Conservation (phyloP, 1,140 invertebrate species). For the Araneus ventricosus region DNA sequence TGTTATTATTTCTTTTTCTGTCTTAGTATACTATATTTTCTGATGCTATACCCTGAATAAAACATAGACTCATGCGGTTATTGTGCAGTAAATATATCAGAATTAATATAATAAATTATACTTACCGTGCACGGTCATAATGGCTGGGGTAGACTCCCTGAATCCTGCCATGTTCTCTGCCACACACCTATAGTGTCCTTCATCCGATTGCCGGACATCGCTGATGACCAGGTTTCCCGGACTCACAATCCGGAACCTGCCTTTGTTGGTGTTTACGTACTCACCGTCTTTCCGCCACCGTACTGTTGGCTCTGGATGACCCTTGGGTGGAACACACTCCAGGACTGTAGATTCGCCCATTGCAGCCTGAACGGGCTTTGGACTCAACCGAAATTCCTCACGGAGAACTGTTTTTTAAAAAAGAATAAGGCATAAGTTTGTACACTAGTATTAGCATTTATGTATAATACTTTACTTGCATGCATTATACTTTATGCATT, state of each 20-base stretch:
- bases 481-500: too few relatives aligned
- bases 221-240: constrained; percentile 90
- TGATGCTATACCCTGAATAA: too few relatives aligned
- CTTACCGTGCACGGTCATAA: constrained; percentile 89
- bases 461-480: too few relatives aligned
- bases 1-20: too few relatives aligned
- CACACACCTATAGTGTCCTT: constrained; percentile 91
- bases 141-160: constrained; percentile 87
- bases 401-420: constrained; percentile 78
- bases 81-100: too few relatives aligned
- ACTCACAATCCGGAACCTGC: constrained; percentile 87
- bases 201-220: constrained; percentile 89
- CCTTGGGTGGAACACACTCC: constrained; percentile 80
- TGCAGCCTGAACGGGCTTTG: constrained; percentile 78
- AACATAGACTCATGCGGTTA: too few relatives aligned
- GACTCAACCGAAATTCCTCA: constrained; percentile 80
- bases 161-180: constrained; percentile 92
- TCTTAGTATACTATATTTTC: too few relatives aligned
- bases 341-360: constrained; percentile 80
- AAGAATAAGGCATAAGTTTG: not conserved
- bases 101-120: not conserved
- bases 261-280: constrained; percentile 62
- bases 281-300: constrained; percentile 79
- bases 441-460: too few relatives aligned
- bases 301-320: constrained; percentile 80